Conservation (phyloP, 37 sponge, comb jelly and placozoan genomes). For the Corticium candelabrum region DNA sequence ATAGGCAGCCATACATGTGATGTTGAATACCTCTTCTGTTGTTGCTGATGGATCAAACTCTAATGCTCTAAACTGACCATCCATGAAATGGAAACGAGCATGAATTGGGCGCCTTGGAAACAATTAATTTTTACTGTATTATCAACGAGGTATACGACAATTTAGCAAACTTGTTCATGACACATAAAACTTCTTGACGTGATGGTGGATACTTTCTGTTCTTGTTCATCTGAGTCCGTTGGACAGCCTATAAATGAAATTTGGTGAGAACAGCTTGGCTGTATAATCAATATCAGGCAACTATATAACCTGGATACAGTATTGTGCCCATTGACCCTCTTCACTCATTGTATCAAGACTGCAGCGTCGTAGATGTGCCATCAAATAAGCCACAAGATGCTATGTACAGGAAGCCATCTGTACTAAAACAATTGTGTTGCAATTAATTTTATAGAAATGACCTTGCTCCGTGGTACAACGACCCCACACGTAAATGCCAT, state of each 20-base stretch:
- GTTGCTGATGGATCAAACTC: conserved; percentile 85
- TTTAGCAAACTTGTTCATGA: conserved; percentile 49
- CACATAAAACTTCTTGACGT: conserved; percentile 64
- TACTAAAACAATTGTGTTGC: not conserved
- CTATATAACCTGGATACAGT: conserved; percentile 44
- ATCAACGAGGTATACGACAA: conserved; percentile 7
- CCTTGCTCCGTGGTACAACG: conserved; percentile 77
- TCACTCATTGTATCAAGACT: conserved; percentile 66
- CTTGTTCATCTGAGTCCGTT: conserved; percentile 51
- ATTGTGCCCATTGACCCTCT: conserved; percentile 90
- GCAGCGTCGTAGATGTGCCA: conserved; percentile 70
- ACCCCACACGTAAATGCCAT: conserved; percentile 59
- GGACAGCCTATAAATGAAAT: conserved; percentile 28
- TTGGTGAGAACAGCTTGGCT: not conserved
- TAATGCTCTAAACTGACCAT: conserved; percentile 88
- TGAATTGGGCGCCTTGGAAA: conserved; percentile 70
- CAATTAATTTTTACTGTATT: not conserved
- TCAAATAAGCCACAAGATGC: conserved; percentile 67
- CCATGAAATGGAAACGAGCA: conserved; percentile 92
- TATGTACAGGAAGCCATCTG: not conserved
- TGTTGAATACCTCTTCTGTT: conserved; percentile 51
- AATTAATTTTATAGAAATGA: not conserved
- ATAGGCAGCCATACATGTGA: not conserved
- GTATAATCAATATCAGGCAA: not conserved
- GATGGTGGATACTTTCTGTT: conserved; percentile 94